These are phyloP conservation scores for Agrilus cyanescens DNA, from an alignment of 2,888 invertebrate species.

Conservation along the genomic window DNA sequence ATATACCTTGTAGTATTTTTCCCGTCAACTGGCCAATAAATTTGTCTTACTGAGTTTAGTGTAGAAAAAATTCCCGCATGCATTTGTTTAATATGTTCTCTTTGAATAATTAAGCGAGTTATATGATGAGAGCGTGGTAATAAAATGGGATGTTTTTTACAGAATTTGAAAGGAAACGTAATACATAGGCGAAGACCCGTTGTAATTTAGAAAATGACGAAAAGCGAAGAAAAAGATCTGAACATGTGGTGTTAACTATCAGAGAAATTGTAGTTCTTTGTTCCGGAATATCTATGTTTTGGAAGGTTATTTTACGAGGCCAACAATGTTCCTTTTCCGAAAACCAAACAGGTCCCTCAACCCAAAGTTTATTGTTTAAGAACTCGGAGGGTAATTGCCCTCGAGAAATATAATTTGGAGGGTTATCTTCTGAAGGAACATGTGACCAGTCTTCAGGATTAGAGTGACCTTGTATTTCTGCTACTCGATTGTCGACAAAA, in stretches of 20 bases:
- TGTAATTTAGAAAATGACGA: not conserved
- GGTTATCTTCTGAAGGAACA: conserved; percentile 9
- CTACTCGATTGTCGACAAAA: conserved; percentile 4
- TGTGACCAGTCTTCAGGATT: conserved; percentile 7
- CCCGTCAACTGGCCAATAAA: conserved; percentile 12
- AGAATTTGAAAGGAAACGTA: conserved; percentile 3
- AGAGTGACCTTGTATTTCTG: conserved; percentile 6
- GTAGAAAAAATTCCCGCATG: conserved; percentile 9
- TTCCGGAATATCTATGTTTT: conserved; percentile 1
- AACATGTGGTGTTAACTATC: not conserved
- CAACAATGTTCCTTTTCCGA: not conserved
- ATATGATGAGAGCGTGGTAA: conserved; percentile 10
- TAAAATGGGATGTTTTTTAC: conserved; percentile 6
- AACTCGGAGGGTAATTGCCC: conserved; percentile 7
- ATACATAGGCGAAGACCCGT: not conserved
- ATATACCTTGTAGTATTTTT: conserved; percentile 7
- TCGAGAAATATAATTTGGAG: no score
- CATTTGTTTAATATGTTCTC: no score
- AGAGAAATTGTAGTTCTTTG: not conserved
- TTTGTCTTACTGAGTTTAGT: conserved; percentile 13
- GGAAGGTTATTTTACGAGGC: not conserved
- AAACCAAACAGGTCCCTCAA: conserved; percentile 5
- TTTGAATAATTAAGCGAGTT: no score
- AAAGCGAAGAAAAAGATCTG: no score
- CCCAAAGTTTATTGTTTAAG: conserved; percentile 7